Percentiles rank a stretch among this genome's conserved stretches.
phyloP scores from a whole-genome alignment of 2,797 vertebrate genomes.

The Darevskia mixta region DNA sequence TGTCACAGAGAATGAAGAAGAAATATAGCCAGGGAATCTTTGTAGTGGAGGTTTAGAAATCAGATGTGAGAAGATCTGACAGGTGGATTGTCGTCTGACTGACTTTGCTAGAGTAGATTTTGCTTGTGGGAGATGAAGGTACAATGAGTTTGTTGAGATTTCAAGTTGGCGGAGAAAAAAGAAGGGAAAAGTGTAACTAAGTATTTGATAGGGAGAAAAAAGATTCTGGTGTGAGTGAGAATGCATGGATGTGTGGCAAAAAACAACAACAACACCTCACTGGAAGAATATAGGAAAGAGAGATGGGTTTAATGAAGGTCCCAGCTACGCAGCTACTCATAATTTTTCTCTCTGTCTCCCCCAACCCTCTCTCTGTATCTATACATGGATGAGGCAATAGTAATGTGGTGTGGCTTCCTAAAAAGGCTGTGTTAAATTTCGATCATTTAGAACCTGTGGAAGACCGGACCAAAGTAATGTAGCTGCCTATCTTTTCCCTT shows the following conservation, averaged over 20 bases:
- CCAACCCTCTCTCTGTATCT: neutral
- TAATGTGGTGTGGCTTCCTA: neutral
- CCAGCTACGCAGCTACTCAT: neutral
- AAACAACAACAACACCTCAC: no score
- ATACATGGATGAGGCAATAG: neutral
- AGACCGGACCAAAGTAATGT: neutral
- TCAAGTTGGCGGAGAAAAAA: neutral
- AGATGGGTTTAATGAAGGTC: neutral
- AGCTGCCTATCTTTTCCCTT: neutral
- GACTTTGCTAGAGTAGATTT: neutral
- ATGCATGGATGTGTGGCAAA: neutral
- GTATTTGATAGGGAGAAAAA: neutral
- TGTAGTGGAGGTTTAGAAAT: neutral
- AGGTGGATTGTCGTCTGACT: constrained; percentile 19
- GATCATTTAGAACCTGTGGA: neutral
- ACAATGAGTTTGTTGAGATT: neutral
- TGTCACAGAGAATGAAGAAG: neutral
- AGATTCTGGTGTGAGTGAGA: neutral
- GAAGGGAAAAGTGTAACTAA: neutral
- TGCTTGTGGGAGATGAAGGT: neutral
- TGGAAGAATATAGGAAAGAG: neutral
- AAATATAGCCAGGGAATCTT: constrained; percentile 4
- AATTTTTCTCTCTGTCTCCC: no score
- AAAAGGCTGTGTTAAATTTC: neutral
- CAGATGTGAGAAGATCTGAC: neutral